Evolutionary conservation across 1,140 invertebrate genomes (phyloP), one percentile per base, ranked within the genome.

Genomic region (Asobara japonica): DNA sequence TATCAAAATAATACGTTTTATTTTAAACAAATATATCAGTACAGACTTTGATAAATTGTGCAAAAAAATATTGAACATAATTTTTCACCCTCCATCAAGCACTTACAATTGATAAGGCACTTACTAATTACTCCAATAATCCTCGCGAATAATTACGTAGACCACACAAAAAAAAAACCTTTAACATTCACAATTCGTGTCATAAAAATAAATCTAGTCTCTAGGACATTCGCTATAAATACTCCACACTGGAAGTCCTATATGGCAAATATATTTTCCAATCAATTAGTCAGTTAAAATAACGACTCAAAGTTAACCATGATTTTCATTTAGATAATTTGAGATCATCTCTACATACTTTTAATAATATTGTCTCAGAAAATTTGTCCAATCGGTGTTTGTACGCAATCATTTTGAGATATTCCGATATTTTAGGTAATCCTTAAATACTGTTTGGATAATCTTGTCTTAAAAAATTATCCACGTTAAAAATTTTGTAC

Each of bases 101-200:
- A 65, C 61, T 72, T 67, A 60, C 30, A 65, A 60, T 45, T 7
- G n/a, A 45, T 41, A 67, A 72, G 71, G 71, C 71, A 72, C 71
- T 72, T 67, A 61, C 36, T 62, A 4, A 18, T 29, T 27, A 11
- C 30, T 30, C 10, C 41, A 25, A 30, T 16, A 30, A 27, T 60
- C 25, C 36, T 65, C 62, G 33, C 20, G 38, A 13, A 64, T 65
- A 41, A 64, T 25, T 41, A 62, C 36, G 29, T 65, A 25, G 10
- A 31, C 30, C 30, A 45, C 18, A 41, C 20, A 22, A 25, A 29
- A n/a, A 45, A 2, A 41, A 45, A 27, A 25, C 18, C 45, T 29
- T 64, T 8, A 22, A 64, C 27, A 41, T 30, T 65, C 29, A 65
- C 48, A 27, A 56, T 33, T 33, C 22, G 22, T 16, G 41, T 62